Evolutionary conservation across 2,888 invertebrate genomes (phyloP), one percentile per base, ranked within the genome.

Genomic region (Tetranychus piercei): DNA sequence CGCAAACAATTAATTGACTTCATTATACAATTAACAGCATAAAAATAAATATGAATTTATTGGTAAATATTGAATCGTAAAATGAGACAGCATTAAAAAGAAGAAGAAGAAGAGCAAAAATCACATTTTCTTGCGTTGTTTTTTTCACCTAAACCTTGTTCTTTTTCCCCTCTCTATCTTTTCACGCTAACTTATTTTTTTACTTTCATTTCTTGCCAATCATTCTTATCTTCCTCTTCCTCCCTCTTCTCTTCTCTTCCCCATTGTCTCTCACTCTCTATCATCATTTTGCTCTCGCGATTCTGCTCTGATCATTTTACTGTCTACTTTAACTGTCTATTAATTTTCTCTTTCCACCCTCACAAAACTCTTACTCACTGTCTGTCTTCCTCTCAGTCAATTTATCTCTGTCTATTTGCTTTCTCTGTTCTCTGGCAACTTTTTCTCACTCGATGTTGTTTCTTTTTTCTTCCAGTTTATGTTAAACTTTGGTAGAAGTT

Each of bases 231-330:
- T 66, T 7, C 20, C 66, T 64, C 65, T 64, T n/a, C n/a, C 66
- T 20, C 66, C 66, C 65, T 64, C 65, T 64, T 22, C 22, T n/a
- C 67, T 67, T n/a, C 67, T 67, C 4, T 67, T n/a, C n/a, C 67
- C n/a, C 67, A 18, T n/a, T 67, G 18, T 67, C 67, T 67, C 67
- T 69, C 69, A 23, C 69, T 69, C 69, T 69, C 6, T 55, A 9
- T 55, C 55, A 55, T 55, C 55, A 15, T 55, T 15, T 15, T 55
- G 9, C 55, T 55, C 55, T 55, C 55, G 5, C 55, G 66, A 65
- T n/a, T 65, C 66, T 65, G 18, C 66, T 65, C 66, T n/a, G 20
- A 65, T 65, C 18, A 65, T 65, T n/a, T 3, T 65, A 65, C 66
- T 65, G 66, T 65, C 66, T 34, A 2, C 55, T 55, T 55, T 55